Conservation (phyloP, 2,888 invertebrate genomes). For the Erebia ligea region DNA sequence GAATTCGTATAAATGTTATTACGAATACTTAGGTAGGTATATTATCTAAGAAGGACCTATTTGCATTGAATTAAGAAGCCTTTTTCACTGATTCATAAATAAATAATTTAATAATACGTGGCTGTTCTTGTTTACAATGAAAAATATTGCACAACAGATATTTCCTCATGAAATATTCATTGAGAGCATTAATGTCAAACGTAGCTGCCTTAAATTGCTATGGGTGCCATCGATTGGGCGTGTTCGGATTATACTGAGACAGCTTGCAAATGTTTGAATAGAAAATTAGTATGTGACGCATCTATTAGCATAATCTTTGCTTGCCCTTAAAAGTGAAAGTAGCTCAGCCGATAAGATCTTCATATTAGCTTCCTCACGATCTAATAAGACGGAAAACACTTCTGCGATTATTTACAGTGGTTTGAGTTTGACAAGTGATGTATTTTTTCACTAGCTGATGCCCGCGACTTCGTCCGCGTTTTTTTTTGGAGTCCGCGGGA, state of each 20-base stretch:
- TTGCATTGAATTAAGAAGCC: background rate
- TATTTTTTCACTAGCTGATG: too few species aligned
- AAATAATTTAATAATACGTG: background rate
- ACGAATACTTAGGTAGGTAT: too few species aligned
- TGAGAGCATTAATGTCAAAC: constrained; percentile 18
- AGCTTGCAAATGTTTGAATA: constrained; percentile 25
- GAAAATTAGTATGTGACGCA: constrained; percentile 20
- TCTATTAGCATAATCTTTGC: constrained; percentile 40
- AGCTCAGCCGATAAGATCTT: constrained; percentile 62
- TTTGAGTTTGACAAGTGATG: background rate
- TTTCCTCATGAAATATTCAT: constrained; percentile 19
- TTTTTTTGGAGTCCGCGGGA: too few species aligned
- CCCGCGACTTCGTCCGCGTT: too few species aligned
- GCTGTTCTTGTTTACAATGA: constrained; percentile 9
- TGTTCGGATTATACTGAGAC: constrained; percentile 16
- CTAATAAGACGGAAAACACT: constrained; percentile 67
- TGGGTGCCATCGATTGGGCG: constrained; percentile 25
- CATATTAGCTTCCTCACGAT: constrained; percentile 72
- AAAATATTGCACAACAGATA: constrained; percentile 10
- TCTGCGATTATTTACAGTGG: constrained; percentile 41
- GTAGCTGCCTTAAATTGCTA: constrained; percentile 18
- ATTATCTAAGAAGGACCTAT: background rate
- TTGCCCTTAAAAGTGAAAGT: constrained; percentile 69
- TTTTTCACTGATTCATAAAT: background rate
- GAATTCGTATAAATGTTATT: too few species aligned